Base-by-base conservation (phyloP, 2,888 invertebrate species). In the Drosophila demipolita region DNA sequence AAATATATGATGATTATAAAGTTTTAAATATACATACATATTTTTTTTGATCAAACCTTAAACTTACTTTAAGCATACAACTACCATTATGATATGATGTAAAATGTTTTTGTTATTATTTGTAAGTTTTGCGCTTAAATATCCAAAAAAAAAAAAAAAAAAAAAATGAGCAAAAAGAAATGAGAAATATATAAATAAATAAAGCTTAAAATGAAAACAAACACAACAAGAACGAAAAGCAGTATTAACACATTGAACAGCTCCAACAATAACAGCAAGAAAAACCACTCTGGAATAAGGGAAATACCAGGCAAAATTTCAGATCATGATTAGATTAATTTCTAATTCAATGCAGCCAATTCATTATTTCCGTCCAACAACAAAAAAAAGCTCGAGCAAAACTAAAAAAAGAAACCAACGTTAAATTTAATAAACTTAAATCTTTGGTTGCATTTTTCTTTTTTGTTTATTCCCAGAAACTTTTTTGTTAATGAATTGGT, bases 31-130 rank as follows among this genome's bases (percentile, higher is more conserved):
- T 20, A 50, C 40, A 15, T 32, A 32, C 2, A 20, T 6, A n/a
- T 1, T 12, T 48, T n/a, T 17, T 15, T 70, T 67, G n/a, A 63
- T 73, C 15, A 58, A 57, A 52, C 58, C 50, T 17, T 65, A 64
- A 71, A 38, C 33, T 52, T 76, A 62, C 17, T 54, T 75, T 73
- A 68, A 66, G 60, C 58, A 63, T 66, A 66, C 55, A 55, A 57
- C 29, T 61, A 61, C 66, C 48, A 4, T 58, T 61, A 70, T 58
- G 66, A 48, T 75, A 42, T 69, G 29, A 45, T 87, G 82, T 84
- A 77, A 77, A 86, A 89, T 89, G 83, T 90, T 90, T 45, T 79
- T 87, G 86, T 87, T 87, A 88, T 87, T 88, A 85, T 87, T 87
- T 87, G 61, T 90, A 87, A 90, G 86, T 61, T 78, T 84, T 71